phyloP scores from a whole-genome alignment of 2,797 vertebrate species.

The Ibycter americanus region DNA sequence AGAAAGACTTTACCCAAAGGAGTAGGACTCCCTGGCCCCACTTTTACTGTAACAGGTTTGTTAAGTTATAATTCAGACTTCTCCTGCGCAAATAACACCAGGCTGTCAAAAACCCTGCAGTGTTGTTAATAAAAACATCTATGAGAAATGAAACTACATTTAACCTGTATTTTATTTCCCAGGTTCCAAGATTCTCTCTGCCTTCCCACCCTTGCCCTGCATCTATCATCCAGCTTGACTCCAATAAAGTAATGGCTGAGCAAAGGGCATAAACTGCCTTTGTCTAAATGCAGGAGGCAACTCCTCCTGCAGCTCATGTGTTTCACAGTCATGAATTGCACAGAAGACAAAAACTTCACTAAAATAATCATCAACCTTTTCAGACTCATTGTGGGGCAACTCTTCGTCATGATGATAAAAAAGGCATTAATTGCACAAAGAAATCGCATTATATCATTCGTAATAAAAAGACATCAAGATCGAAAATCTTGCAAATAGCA shows the following conservation, averaged over 20 bases:
- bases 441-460: rapidly evolving
- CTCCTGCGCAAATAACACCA: not conserved
- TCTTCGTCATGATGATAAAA: not conserved
- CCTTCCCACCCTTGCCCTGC: not conserved
- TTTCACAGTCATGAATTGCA: not conserved
- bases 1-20: not conserved
- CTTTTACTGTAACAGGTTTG: not conserved
- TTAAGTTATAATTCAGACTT: not conserved
- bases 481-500: not conserved
- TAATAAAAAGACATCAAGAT: not conserved
- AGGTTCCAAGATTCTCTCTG: not conserved
- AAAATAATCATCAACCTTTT: not conserved
- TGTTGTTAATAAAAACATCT: not conserved
- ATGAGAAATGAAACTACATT: not conserved
- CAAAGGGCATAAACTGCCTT: not conserved
- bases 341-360: not conserved
- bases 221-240: not conserved
- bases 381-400: not conserved
- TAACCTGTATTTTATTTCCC: not conserved
- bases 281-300: not conserved
- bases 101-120: not conserved
- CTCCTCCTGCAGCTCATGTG: not conserved
- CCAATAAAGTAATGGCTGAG: not conserved
- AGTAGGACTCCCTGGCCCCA: not conserved
- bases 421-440: not conserved